Conservation (phyloP, 2,888 invertebrate genomes). For the Netelia melanura region DNA sequence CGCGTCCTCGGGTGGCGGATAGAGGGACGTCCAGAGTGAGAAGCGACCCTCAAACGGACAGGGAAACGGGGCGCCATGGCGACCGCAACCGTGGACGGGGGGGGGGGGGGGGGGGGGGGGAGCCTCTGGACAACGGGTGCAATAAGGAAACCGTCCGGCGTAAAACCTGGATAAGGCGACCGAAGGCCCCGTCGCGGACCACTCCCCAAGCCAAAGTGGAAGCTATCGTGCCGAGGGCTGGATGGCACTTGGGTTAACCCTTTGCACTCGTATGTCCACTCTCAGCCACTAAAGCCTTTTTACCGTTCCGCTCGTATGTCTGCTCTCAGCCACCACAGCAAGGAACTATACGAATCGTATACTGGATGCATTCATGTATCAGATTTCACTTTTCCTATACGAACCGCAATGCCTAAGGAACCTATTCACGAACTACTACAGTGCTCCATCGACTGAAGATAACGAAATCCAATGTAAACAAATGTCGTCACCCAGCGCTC, state of each 20-base stretch:
- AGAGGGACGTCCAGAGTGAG: background rate
- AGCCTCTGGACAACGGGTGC: conserved; percentile 12
- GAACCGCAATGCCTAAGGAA: no score
- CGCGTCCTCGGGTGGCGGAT: conserved; percentile 37
- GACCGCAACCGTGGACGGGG: background rate
- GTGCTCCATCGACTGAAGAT: no score
- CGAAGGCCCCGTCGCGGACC: conserved; percentile 46
- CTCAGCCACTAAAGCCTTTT: no score
- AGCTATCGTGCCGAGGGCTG: conserved; percentile 64
- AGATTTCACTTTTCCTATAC: no score
- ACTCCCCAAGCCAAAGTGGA: conserved; percentile 63
- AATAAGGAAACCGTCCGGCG: conserved; percentile 12
- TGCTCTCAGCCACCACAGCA: no score
- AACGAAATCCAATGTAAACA: no score
- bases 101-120: background rate
- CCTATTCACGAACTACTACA: no score
- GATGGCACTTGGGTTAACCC: conserved; percentile 56
- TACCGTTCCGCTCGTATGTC: no score
- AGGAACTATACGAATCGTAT: no score
- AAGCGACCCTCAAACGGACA: background rate
- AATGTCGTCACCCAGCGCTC: no score
- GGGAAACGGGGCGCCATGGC: background rate
- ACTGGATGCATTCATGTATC: no score
- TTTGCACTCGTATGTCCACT: no score
- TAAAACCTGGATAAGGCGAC: conserved; percentile 16